Evolutionary conservation across 35 echinoderm and acorn worm genomes (phyloP).

Genomic region (Eucidaris tribuloides): DNA sequence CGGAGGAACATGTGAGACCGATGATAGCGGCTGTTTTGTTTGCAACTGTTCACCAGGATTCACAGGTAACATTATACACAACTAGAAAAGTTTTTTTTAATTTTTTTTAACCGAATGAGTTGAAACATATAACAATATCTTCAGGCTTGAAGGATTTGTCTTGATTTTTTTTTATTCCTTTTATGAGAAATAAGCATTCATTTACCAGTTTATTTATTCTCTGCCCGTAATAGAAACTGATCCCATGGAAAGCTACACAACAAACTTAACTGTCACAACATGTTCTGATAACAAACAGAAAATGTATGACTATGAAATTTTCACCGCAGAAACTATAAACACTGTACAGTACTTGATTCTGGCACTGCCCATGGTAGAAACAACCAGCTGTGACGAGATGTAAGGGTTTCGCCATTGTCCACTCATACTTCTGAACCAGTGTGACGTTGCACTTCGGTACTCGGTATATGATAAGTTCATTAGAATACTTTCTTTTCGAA

Average conservation of each 20-base stretch:
- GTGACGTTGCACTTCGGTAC: not conserved
- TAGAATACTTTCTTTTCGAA: not conserved
- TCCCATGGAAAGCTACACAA: too few species aligned
- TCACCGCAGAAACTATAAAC: too few species aligned
- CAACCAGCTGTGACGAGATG: not conserved
- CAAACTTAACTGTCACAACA: too few species aligned
- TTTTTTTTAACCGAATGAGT: not conserved
- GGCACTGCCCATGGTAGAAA: too few species aligned
- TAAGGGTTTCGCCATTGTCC: not conserved
- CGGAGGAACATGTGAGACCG: conserved; percentile 1
- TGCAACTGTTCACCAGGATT: conserved; percentile 7
- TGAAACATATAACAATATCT: not conserved
- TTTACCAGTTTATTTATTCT: too few species aligned
- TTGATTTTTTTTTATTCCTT: too few species aligned
- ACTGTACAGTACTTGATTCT: too few species aligned
- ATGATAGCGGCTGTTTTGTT: not conserved
- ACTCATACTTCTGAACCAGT: not conserved
- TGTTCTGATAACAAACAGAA: too few species aligned
- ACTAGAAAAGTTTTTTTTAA: not conserved
- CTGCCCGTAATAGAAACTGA: too few species aligned
- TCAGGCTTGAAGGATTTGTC: too few species aligned
- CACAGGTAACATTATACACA: not conserved
- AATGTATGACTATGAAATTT: too few species aligned
- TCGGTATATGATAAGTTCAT: not conserved
- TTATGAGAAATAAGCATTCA: too few species aligned